Conservation (phyloP, 1,140 invertebrate genomes). For the Aphaenogaster ashmeadi region DNA sequence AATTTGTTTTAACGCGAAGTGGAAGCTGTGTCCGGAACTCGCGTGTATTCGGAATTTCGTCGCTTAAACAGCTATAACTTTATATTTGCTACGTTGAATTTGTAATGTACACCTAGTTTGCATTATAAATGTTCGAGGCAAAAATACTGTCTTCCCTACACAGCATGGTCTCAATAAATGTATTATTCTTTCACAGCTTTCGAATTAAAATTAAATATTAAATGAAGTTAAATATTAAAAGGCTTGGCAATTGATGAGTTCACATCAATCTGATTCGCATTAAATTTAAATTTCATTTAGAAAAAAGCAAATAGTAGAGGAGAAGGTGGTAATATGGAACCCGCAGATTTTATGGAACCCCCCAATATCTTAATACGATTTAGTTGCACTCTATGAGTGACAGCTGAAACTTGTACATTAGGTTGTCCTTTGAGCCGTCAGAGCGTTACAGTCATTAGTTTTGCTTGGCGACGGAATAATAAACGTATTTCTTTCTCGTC, state of each 20-base stretch:
- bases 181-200: neutral
- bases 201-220: neutral
- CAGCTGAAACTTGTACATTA: too few relatives aligned
- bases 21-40: neutral
- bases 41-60: conserved; percentile 26
- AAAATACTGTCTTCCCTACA: conserved; percentile 2
- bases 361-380: too few relatives aligned
- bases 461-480: too few relatives aligned
- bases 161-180: neutral
- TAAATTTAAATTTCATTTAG: conserved; percentile 2
- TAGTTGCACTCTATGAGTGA: too few relatives aligned
- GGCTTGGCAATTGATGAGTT: neutral
- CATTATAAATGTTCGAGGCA: conserved; percentile 44
- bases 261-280: neutral
- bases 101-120: conserved; percentile 46
- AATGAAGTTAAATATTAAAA: neutral
- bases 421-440: too few relatives aligned
- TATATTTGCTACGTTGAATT: conserved; percentile 36
- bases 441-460: too few relatives aligned
- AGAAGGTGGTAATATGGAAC: too few relatives aligned
- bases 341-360: too few relatives aligned
- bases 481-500: too few relatives aligned
- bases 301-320: neutral
- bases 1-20: conserved; percentile 52
- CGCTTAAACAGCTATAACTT: conserved; percentile 43